Conservation (phyloP, 1,140 invertebrate species). For the Frieseomelitta varia region DNA sequence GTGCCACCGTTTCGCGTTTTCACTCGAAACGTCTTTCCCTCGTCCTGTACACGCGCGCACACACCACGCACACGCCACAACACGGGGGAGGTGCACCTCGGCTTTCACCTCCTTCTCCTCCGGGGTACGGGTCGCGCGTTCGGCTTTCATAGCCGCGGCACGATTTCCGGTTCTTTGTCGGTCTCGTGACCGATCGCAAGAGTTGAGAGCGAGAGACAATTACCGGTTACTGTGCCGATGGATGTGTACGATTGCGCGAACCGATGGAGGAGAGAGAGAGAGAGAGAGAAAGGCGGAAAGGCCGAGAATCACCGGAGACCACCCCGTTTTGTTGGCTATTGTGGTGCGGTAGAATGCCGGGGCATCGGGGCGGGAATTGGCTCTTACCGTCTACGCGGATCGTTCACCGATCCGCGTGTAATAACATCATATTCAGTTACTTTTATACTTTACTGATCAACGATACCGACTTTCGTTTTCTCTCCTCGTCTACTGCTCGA, state of each 20-base stretch:
- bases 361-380: conserved; percentile 55
- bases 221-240: background rate
- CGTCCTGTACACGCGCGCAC: conserved; percentile 17
- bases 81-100: background rate
- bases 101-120: conserved; percentile 16
- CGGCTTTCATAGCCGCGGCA: conserved; percentile 35
- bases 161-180: conserved; percentile 38
- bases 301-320: conserved; percentile 28
- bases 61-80: background rate
- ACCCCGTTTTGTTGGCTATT: conserved; percentile 21
- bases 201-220: conserved; percentile 1
- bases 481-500: conserved; percentile 75
- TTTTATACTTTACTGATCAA: conserved; percentile 65
- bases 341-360: conserved; percentile 34
- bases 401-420: conserved; percentile 29
- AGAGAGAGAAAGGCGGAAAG: background rate
- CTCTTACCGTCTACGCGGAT: conserved; percentile 52
- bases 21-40: conserved; percentile 24
- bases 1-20: conserved; percentile 46
- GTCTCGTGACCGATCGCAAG: background rate
- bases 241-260: no score
- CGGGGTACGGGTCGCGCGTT: conserved; percentile 33
- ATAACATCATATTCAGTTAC: conserved; percentile 45
- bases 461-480: conserved; percentile 66
- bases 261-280: no score